Conservation (phyloP, 2,888 invertebrate genomes). For the Tinea semifulvella region DNA sequence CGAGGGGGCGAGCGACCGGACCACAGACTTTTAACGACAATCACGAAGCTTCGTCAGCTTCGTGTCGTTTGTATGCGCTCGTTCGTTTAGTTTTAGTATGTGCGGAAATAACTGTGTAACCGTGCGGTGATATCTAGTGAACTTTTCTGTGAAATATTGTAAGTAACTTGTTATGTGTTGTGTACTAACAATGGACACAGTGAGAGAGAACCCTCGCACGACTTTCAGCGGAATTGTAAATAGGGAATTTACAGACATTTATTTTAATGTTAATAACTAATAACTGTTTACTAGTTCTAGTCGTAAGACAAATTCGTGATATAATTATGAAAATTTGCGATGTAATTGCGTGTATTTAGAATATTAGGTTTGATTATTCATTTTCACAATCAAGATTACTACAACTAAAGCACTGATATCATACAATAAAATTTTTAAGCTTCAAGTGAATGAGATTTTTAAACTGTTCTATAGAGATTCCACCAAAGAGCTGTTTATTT, state of each 20-base stretch:
- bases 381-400: background rate
- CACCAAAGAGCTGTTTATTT: too few relatives aligned
- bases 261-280: conserved; percentile 39
- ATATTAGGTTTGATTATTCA: background rate
- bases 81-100: background rate
- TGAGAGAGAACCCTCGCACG: background rate
- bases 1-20: conserved; percentile 31
- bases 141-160: background rate
- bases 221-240: conserved; percentile 32
- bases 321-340: conserved; percentile 29
- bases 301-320: conserved; percentile 53
- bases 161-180: conserved; percentile 6
- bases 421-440: too few relatives aligned
- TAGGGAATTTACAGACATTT: conserved; percentile 42
- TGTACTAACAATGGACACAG: background rate
- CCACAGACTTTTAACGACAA: conserved; percentile 44
- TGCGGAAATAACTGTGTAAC: background rate
- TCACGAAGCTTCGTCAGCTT: background rate
- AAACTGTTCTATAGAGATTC: too few relatives aligned
- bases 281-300: conserved; percentile 48
- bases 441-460: too few relatives aligned
- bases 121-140: background rate
- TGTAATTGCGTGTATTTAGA: conserved; percentile 34
- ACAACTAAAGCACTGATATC: background rate
- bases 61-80: background rate